These are phyloP conservation scores for Lagorchestes hirsutus DNA, from an alignment of 2,797 vertebrate genomes.

Conservation along the genomic window DNA sequence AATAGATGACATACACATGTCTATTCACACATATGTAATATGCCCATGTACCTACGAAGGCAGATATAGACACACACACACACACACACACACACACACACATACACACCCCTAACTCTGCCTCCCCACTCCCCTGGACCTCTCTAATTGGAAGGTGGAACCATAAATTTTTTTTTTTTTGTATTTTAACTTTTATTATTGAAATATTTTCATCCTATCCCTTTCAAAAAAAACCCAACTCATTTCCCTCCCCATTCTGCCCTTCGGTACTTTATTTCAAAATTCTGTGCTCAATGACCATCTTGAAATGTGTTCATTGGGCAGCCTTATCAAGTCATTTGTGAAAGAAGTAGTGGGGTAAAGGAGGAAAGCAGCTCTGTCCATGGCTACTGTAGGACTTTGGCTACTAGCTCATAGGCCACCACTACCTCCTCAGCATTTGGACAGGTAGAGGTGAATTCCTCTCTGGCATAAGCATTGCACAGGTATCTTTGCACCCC, in stretches of 20 bases:
- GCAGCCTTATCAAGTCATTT: conserved; percentile 32
- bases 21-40: too few relatives aligned
- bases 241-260: not conserved
- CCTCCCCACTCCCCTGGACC: too few relatives aligned
- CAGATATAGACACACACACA: too few relatives aligned
- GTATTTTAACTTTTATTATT: conserved; percentile 75
- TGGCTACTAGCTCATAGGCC: conserved; percentile 92
- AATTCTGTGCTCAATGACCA: conserved; percentile 35
- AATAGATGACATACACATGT: too few relatives aligned
- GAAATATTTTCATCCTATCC: conserved; percentile 68
- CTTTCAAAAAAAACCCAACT: conserved; percentile 56
- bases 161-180: not conserved
- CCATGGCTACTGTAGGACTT: conserved; percentile 89
- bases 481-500: conserved; percentile 93
- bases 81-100: too few relatives aligned
- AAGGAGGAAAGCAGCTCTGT: not conserved
- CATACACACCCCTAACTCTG: too few relatives aligned
- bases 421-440: conserved; percentile 90
- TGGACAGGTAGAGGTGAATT: conserved; percentile 94
- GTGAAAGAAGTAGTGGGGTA: not conserved
- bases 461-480: conserved; percentile 90
- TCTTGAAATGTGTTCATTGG: conserved; percentile 48
- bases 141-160: too few relatives aligned
- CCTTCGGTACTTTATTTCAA: conserved; percentile 20
- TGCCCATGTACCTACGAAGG: too few relatives aligned